Percentiles rank a stretch among this genome's conserved stretches.
Evolutionary conservation across 92 coral and sea anemone species (phyloP).

Genomic region (Palythoa caribaeorum): DNA sequence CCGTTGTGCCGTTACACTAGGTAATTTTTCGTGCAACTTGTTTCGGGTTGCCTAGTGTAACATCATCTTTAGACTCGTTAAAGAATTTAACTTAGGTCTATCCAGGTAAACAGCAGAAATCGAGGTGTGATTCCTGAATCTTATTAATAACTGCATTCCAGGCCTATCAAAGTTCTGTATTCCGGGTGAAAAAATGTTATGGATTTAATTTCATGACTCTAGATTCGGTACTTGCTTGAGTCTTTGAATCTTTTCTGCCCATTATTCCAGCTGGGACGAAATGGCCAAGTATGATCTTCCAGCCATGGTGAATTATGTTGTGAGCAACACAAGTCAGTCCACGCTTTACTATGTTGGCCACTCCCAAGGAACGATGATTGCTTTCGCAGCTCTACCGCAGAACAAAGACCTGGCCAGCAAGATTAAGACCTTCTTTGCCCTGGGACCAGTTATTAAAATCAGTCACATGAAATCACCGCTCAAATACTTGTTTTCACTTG

Average conservation of each 20-base stretch:
- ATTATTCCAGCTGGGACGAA: slow-evolving; percentile 88
- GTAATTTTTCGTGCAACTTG: no score
- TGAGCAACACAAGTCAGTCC: slow-evolving; percentile 62
- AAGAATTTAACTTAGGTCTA: no score
- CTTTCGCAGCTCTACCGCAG: slow-evolving; percentile 86
- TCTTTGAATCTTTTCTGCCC: not conserved
- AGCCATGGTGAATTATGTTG: slow-evolving; percentile 85
- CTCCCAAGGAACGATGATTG: slow-evolving; percentile 93
- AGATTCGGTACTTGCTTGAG: no score
- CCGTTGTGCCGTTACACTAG: no score
- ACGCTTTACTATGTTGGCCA: slow-evolving; percentile 86
- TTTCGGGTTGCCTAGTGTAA: no score
- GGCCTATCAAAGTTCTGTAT: no score
- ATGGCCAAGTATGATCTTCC: slow-evolving; percentile 92
- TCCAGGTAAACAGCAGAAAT: no score
- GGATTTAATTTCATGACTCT: no score
- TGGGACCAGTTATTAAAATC: slow-evolving; percentile 85
- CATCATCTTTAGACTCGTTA: no score
- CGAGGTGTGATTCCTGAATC: no score
- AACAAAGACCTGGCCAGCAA: slow-evolving; percentile 80
- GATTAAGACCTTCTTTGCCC: slow-evolving; percentile 81
- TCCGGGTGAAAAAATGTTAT: no score
- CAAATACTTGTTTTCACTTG: slow-evolving; percentile 55
- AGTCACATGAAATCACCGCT: slow-evolving; percentile 78
- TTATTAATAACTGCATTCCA: no score